Conservation (phyloP, 2,888 invertebrate genomes). For the Eumacrocentrus americanus region DNA sequence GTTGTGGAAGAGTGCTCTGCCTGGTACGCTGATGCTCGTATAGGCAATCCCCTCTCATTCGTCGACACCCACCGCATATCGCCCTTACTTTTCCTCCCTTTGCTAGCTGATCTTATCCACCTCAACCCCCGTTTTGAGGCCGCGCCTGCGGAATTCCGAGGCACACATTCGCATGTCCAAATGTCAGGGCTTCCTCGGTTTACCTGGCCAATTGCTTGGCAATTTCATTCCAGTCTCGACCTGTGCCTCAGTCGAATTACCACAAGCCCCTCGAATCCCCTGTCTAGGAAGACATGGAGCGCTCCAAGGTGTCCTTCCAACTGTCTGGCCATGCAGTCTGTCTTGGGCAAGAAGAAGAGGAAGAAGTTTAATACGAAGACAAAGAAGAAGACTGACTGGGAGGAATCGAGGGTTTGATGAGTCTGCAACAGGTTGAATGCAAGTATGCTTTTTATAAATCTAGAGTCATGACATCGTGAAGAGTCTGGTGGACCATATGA, state of each 20-base stretch:
- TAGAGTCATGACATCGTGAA: constrained; percentile 2
- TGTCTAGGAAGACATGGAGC: neutral
- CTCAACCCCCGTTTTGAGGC: constrained; percentile 33
- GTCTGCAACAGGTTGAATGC: constrained; percentile 1
- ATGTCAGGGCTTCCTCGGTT: constrained; percentile 20
- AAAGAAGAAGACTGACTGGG: no score
- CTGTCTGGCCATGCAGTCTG: no score
- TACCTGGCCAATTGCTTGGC: neutral
- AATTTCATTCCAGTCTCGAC: constrained; percentile 15
- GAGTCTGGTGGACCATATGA: neutral
- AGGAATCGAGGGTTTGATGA: no score
- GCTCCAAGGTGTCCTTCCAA: no score
- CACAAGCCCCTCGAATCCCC: neutral
- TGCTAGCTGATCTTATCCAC: constrained; percentile 24
- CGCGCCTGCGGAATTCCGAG: constrained; percentile 50
- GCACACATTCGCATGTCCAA: constrained; percentile 20
- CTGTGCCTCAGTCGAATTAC: neutral
- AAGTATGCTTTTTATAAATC: neutral
- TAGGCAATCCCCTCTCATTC: constrained; percentile 32
- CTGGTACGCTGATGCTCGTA: constrained; percentile 56
- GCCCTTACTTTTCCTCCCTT: constrained; percentile 20
- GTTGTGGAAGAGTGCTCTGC: constrained; percentile 39
- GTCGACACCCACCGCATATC: constrained; percentile 15
- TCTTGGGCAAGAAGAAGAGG: no score
- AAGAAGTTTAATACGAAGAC: no score